Base-by-base conservation (phyloP, 2,113 vertebrate species). In the Siphamia tubifer region DNA sequence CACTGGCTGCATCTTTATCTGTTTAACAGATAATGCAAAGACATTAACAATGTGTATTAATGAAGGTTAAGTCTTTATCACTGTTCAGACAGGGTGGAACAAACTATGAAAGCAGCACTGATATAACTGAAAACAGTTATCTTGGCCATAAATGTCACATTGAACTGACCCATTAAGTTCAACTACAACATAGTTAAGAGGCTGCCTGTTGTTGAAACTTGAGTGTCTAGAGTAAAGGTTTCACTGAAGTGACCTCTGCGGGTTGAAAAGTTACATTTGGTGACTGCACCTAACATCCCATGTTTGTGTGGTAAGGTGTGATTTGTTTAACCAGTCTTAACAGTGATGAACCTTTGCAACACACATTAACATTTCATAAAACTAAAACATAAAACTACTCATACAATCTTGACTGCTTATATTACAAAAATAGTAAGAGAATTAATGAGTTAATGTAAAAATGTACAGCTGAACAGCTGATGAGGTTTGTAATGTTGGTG, bases 1-100 rank as follows among this genome's bases (percentile, higher is more conserved):
- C 43, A 3, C 58, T 53, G 39, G 48, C 45, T 6, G 47, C 43
- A 21, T 77, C 42, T 8, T 21, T 27, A 11, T 73, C 89, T 90
- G 74, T 23, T n/a, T n/a, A 21, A 53, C 6, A 34, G 44, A 57
- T 43, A 0, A 17, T 20, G 71, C 3, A 39, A 1, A 66, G 4
- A 58, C 7, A 57, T 5, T 11, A 25, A 8, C 27, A 48, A 12
- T 36, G 0, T 1, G 12, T 12, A 17, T 63, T 13, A 57, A 1
- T 1, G 47, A 2, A 2, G 1, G 11, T 3, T 8, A 42, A 11
- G n/a, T 31, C 19, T 17, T 4, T 40, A 23, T 2, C 34, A 4
- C 4, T 31, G 12, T 23, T 56, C 21, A 35, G 35, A 32, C 19
- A 31, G 31, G 2, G 5, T 53, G 24, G 5, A 19, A 5, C 2